A percentile compares a stretch with the other conserved stretches of the same genome.
phyloP scores from a whole-genome alignment of 1,140 invertebrate genomes.

The Eriosoma lanigerum region DNA sequence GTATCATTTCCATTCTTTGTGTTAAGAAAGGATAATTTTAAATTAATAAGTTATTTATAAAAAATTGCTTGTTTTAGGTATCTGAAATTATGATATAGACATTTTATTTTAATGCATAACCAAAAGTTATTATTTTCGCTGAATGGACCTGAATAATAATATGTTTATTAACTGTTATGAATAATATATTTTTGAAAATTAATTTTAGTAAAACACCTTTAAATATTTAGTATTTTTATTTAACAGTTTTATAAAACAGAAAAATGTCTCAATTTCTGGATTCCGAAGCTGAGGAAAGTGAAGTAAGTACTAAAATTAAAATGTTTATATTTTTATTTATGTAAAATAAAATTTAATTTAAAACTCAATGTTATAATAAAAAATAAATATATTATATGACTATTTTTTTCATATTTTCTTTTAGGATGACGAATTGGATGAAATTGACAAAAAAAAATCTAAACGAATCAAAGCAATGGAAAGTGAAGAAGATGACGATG shows the following conservation, averaged over 20 bases:
- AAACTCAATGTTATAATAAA: not conserved
- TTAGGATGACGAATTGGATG: constrained; percentile 68
- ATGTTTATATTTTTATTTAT: not conserved
- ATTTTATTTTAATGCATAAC: too few relatives aligned
- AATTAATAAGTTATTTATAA: too few relatives aligned
- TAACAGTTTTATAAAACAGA: not conserved
- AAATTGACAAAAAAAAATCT: constrained; percentile 65
- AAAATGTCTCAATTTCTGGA: constrained; percentile 67
- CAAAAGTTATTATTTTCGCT: too few relatives aligned
- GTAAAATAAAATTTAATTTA: not conserved
- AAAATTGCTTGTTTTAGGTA: too few relatives aligned
- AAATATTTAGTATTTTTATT: not conserved
- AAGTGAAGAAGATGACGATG: constrained; percentile 68
- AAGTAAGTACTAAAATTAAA: constrained; percentile 63
- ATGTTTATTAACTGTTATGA: too few relatives aligned
- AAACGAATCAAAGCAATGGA: constrained; percentile 67
- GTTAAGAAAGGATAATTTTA: too few relatives aligned
- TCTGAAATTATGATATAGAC: too few relatives aligned
- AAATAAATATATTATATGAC: not conserved
- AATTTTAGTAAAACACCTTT: not conserved
- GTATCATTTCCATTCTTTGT: too few relatives aligned
- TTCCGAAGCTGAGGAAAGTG: constrained; percentile 80
- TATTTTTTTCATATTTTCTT: constrained; percentile 43
- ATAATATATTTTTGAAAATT: too few relatives aligned
- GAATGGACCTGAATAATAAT: too few relatives aligned